Evolutionary conservation across 64 coral and sea anemone species (phyloP).

Genomic region (Actinia tenebrosa): DNA sequence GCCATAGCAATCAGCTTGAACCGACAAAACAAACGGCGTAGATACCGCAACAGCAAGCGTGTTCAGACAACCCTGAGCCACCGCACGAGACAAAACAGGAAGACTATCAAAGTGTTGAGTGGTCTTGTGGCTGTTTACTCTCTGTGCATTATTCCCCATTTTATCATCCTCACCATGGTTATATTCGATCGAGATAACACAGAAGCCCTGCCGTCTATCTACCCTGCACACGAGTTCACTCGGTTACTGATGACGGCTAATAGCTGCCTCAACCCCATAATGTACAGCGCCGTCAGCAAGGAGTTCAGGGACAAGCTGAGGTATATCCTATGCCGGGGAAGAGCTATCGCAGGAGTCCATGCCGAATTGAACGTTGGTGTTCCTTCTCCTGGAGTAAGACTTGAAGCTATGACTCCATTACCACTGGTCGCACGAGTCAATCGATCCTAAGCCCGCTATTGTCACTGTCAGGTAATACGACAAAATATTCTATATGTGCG

Average conservation of each 20-base stretch:
- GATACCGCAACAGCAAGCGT: neutral
- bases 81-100: conserved; percentile 32
- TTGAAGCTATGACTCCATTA: neutral
- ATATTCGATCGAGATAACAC: conserved; percentile 25
- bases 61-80: conserved; percentile 4
- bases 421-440: neutral
- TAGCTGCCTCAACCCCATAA: conserved; percentile 50
- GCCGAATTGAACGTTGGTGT: neutral
- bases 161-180: conserved; percentile 20
- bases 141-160: conserved; percentile 44
- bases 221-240: conserved; percentile 43
- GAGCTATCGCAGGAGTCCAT: neutral
- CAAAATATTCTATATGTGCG: too few species aligned
- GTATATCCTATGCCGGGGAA: neutral
- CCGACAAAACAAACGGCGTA: neutral
- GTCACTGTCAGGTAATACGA: too few species aligned
- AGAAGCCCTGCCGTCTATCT: conserved; percentile 6
- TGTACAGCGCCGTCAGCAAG: conserved; percentile 48
- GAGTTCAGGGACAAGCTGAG: conserved; percentile 34
- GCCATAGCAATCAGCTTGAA: conserved; percentile 29
- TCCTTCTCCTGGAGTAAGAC: neutral
- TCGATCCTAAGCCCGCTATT: neutral
- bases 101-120: conserved; percentile 32
- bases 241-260: conserved; percentile 51
- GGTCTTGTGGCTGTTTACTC: conserved; percentile 22